phyloP scores from a whole-genome alignment of 2,113 vertebrate genomes.

The Polypterus senegalus region DNA sequence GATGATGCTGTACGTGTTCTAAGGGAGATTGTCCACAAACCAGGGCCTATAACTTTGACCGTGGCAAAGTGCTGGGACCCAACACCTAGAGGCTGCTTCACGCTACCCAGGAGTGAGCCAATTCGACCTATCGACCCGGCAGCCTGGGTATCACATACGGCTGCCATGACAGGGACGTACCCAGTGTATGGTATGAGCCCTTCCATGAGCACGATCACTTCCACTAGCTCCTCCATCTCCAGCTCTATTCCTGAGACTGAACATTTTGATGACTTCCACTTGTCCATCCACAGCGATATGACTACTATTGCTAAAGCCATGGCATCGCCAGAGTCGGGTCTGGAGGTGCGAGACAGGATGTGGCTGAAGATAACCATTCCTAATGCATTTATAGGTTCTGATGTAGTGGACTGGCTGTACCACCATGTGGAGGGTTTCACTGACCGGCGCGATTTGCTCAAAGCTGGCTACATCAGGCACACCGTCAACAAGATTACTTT shows the following conservation, averaged over 20 bases:
- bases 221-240: constrained; percentile 83
- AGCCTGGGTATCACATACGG: constrained; percentile 93
- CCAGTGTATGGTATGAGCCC: constrained; percentile 89
- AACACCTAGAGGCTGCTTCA: constrained; percentile 81
- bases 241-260: constrained; percentile 95
- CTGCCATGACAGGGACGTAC: constrained; percentile 90
- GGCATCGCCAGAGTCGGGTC: constrained; percentile 79
- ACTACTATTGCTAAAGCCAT: constrained; percentile 83
- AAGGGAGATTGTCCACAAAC: constrained; percentile 85
- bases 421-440: constrained; percentile 80
- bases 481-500: constrained; percentile 96
- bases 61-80: constrained; percentile 96
- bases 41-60: constrained; percentile 79
- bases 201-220: constrained; percentile 80
- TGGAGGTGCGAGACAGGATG: constrained; percentile 92
- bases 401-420: constrained; percentile 92
- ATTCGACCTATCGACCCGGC: constrained; percentile 94
- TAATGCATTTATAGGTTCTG: constrained; percentile 90
- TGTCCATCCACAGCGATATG: constrained; percentile 92
- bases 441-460: constrained; percentile 83
- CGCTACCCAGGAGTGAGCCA: constrained; percentile 82
- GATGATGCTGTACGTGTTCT: constrained; percentile 88
- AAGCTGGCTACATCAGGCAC: constrained; percentile 87
- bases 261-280: constrained; percentile 81
- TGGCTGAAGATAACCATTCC: constrained; percentile 98